Evolutionary conservation across 2,888 invertebrate species (phyloP).

Genomic region (Invenusta paracnida): DNA sequence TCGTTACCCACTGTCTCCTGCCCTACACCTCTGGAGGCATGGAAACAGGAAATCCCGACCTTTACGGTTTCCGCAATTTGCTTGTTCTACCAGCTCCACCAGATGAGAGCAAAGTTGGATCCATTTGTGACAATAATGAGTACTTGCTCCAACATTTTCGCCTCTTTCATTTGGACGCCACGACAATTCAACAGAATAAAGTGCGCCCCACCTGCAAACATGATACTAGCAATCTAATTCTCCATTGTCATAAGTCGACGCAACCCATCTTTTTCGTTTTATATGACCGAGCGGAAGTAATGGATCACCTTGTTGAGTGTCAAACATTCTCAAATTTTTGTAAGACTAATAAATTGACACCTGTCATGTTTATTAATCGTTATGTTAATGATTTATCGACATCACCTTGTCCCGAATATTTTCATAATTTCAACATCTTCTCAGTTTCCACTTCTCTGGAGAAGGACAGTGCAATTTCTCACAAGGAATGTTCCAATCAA

Average conservation of each 20-base stretch:
- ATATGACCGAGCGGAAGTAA: constrained; percentile 37
- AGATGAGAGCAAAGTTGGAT: neutral
- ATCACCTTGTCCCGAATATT: neutral
- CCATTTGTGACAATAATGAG: neutral
- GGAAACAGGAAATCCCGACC: constrained; percentile 37
- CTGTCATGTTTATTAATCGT: constrained; percentile 36
- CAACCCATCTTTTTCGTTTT: constrained; percentile 42
- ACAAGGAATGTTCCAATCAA: neutral
- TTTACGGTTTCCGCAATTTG: constrained; percentile 42
- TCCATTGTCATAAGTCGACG: constrained; percentile 38
- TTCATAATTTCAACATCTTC: constrained; percentile 13
- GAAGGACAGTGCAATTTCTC: neutral
- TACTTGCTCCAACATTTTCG: neutral
- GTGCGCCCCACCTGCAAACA: neutral
- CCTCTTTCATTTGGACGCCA: neutral
- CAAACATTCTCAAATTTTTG: constrained; percentile 41
- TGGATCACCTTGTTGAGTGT: constrained; percentile 41
- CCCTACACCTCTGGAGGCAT: constrained; percentile 1
- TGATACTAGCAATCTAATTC: constrained; percentile 2
- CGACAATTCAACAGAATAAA: neutral
- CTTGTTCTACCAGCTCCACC: constrained; percentile 33
- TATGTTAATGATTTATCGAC: constrained; percentile 2
- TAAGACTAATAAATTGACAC: constrained; percentile 9
- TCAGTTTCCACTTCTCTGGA: neutral
- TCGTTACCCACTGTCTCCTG: constrained; percentile 41